Base-by-base conservation (phyloP, 2,888 invertebrate genomes). In the Dichetophora obliterata region DNA sequence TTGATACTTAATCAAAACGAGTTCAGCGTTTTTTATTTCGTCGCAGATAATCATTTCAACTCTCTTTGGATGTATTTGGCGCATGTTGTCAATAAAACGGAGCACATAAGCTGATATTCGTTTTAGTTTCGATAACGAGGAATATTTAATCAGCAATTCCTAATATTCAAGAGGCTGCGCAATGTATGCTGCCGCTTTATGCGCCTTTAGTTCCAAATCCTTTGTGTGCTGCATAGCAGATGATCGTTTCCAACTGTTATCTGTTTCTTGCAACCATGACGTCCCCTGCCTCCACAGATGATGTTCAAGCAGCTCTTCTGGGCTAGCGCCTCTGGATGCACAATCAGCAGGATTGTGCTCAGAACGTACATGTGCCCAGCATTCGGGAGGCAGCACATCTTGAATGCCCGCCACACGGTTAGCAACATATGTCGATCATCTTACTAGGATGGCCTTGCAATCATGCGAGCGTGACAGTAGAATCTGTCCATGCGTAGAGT, bases 1-100 rank as follows among this genome's bases (percentile, higher is more conserved):
- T 0, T 34, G 1, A 31, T 59, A 54, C 31, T 31, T 70, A 22
- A 71, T 19, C 22, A 75, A 52, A 19, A 19, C 52, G 16, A 63
- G 19, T 48, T 77, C 77, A n/a, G 74, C 77, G 5, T 31, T 27
- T 2, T 22, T 19, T 31, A 77, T 24, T 19, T 75, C 77, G 2
- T 37, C n/a, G n/a, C 43, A 5, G 27, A 31, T 52, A 24, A 75
- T 52, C 22, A 48, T 14, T 2, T 73, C 73, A 1, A n/a, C 57
- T 34, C 37, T 14, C 11, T 24, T 11, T 19, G 24, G n/a, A 14
- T 19, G 14, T 27, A 2, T 48, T 3, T 6, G 9, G 22, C 66
- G 24, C 16, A 48, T 2, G 8, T 71, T 75, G 31, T 31, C 5
- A 34, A 34, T 22, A 61, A 78, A 78, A 3, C 78, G 34, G 9